Evolutionary conservation across 2,113 vertebrate genomes (phyloP), one percentile per base, ranked within the genome.

Genomic region (Hippolais icterina): DNA sequence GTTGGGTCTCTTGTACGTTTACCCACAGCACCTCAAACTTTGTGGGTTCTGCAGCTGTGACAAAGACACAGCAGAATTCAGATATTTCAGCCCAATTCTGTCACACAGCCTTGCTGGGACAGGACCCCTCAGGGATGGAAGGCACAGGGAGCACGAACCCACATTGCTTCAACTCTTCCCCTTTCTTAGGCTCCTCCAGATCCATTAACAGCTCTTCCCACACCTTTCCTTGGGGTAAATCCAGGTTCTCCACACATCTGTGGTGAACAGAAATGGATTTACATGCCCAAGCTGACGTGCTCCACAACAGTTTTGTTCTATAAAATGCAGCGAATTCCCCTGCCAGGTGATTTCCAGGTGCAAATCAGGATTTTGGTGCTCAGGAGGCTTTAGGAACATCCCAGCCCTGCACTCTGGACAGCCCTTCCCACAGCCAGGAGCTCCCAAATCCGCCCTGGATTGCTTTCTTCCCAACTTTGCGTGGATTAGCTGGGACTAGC

Each of bases 391-490:
- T 3, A 12, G 59, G 78, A 65, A 49, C 50, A 52, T 21, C 75
- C 35, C 68, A 59, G 87, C 78, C 68, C 41, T 80, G 81, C 42
- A 23, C 44, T 69, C 70, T 50, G 49, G 22, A 6, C 75, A 80
- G 82, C 78, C 33, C 59, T 77, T 50, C 71, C 70, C 50, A 66
- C 79, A 66, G 35, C 0, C 7, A 93, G 93, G 39, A 86, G 70
- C 54, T 84, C 83, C 86, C 88, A 92, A 68, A 83, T 7, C 64
- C 76, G 81, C 53, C 11, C 53, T 17, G 79, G 41, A 81, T 11
- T 39, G 71, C 60, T 79, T 92, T 68, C 72, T 86, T 86, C 92
- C 64, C 92, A 82, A 71, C 83, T 95, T 68, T 78, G 69, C 86
- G 78, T 11, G 83, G 78, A 82, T 85, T 89, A 94, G 69, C 72